These are phyloP conservation scores for Pan troglodytes DNA, from an alignment of 2,113 vertebrate genomes.

Conservation along the genomic window NHGRI_mPanTro3-v2.1_pri NC_072421.2:112626001-112626500, in stretches of 20 bases:
- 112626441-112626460: not conserved
- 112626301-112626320: constrained; percentile 24
- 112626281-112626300: not conserved
- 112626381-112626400: constrained; percentile 4
- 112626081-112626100: not conserved
- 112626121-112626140: not conserved
- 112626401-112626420: constrained; percentile 1
- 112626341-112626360: not conserved
- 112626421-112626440: not conserved
- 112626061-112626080: not conserved
- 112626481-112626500: not conserved
- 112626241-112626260: constrained; percentile 3
- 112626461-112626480: not conserved
- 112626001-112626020: too few relatives aligned
- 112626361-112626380: not conserved
- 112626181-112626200: constrained; percentile 17
- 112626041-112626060: not conserved
- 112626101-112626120: constrained; percentile 18
- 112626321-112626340: not conserved
- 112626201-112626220: constrained; percentile 18
- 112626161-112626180: not conserved
- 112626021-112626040: not conserved
- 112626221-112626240: constrained; percentile 24
- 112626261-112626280: constrained; percentile 25
- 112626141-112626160: not conserved